These are phyloP conservation scores for Zelostemma sp. DNA, from an alignment of 1,140 invertebrate genomes.

Conservation along the genomic window DNA sequence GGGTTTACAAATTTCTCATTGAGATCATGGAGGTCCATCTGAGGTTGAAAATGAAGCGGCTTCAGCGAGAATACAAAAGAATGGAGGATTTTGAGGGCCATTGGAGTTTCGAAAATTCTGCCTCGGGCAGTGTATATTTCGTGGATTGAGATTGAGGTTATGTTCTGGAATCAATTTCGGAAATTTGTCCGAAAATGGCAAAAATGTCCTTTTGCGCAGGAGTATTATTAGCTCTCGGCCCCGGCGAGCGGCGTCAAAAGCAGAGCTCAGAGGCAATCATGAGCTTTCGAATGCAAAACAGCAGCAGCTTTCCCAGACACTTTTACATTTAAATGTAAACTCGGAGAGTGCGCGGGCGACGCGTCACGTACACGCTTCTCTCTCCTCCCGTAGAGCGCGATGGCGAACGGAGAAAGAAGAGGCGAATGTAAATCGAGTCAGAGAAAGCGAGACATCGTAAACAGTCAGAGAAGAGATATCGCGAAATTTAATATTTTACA, in stretches of 20 bases:
- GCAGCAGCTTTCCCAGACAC: conserved; percentile 63
- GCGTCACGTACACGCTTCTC: conserved; percentile 43
- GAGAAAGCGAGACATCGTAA: conserved; percentile 42
- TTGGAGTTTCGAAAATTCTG: too few species aligned
- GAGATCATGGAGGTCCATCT: too few species aligned
- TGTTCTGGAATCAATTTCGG: too few species aligned
- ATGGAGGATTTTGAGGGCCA: too few species aligned
- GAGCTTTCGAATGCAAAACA: conserved; percentile 72
- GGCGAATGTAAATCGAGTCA: conserved; percentile 43
- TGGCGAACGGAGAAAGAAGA: conserved; percentile 40
- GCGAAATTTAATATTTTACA: conserved; percentile 69
- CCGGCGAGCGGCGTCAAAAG: conserved; percentile 62
- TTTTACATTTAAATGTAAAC: conserved; percentile 73
- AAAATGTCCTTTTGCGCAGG: conserved; percentile 15
- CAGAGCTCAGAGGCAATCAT: conserved; percentile 71
- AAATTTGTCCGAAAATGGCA: conserved; percentile 25
- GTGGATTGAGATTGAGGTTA: too few species aligned
- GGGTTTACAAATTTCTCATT: too few species aligned
- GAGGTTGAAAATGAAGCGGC: too few species aligned
- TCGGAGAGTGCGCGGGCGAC: conserved; percentile 56
- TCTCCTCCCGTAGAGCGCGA: conserved; percentile 47
- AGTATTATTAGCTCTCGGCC: conserved; percentile 19
- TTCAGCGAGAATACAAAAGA: too few species aligned
- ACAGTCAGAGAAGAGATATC: conserved; percentile 31
- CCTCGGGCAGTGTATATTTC: too few species aligned